These are phyloP conservation scores for Mustelus asterias DNA, from an alignment of 2,113 vertebrate species.

Conservation along the genomic window DNA sequence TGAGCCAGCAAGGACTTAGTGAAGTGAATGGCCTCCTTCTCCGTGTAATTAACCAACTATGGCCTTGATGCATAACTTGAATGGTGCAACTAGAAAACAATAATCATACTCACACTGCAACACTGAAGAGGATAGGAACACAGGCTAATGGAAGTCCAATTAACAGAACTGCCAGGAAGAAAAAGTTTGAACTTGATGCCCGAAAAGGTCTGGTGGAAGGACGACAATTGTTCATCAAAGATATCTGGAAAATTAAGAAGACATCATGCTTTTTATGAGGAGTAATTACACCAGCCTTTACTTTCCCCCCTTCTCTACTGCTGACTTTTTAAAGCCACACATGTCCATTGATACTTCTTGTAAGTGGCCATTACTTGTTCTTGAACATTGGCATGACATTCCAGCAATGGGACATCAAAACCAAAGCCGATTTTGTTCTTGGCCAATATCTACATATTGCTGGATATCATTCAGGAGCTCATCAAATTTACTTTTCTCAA, in stretches of 20 bases:
- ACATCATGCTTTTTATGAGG: neutral
- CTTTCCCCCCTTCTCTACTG: neutral
- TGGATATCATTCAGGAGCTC: neutral
- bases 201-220: constrained; percentile 74
- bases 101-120: constrained; percentile 67
- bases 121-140: constrained; percentile 71
- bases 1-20: neutral
- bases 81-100: neutral
- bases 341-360: neutral
- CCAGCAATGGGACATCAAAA: neutral
- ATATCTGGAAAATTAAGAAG: constrained; percentile 56
- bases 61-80: neutral
- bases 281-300: neutral
- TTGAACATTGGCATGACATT: neutral
- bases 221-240: constrained; percentile 72
- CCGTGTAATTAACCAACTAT: neutral
- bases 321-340: neutral
- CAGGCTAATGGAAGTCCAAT: constrained; percentile 78
- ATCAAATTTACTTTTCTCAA: neutral
- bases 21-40: neutral
- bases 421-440: neutral
- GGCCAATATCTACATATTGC: neutral
- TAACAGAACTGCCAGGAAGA: constrained; percentile 81
- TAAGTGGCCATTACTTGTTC: neutral
- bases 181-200: constrained; percentile 87